Evolutionary conservation across 2,888 invertebrate species (phyloP), one percentile per base, ranked within the genome.

Genomic region (Lasioglossum pauxillum): DNA sequence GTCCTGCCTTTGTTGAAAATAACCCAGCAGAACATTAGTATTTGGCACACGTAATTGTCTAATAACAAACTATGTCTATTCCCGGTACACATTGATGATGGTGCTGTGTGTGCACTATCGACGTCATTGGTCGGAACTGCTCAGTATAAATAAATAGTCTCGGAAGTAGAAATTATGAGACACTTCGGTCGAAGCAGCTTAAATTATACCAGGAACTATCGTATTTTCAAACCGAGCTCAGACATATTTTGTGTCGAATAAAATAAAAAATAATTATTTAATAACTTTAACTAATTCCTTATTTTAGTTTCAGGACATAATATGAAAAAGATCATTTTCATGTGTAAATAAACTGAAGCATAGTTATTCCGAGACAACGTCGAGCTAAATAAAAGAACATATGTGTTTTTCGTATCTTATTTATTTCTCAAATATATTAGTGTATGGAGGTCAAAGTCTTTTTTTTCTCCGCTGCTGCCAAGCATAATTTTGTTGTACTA

Each of bases 11-110:
- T 38, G 4, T 23, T 23, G 38, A 35, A 69, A 23, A 38, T 69
- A 69, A 12, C 38, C 23, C 19, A 38, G 23, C 12, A 16, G 19
- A 5, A 38, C 19, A 38, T 69, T 38, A 69, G 23, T 69, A 23
- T 38, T 38, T 38, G 0, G 38, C 69, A 8, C 8, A 10, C 35
- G 10, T 69, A 35, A 16, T 69, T 38, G 35, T 69, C 23, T 69
- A 69, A 69, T 23, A 69, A 69, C 67, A 69, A 69, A 69, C 38
- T 38, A 69, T 69, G 38, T 69, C 67, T 69, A 38, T 69, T 69
- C 38, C 3, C 23, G 38, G 38, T 67, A 35, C 23, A 35, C 35
- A 23, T 67, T 67, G 23, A 23, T 10, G 35, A 35, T 1, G 10
- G 35, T 19, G 3, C 8, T 35, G 35, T 35, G 3, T 35, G 23